phyloP scores from a whole-genome alignment of 1,140 invertebrate species.

The Leguminivora glycinivorella region DNA sequence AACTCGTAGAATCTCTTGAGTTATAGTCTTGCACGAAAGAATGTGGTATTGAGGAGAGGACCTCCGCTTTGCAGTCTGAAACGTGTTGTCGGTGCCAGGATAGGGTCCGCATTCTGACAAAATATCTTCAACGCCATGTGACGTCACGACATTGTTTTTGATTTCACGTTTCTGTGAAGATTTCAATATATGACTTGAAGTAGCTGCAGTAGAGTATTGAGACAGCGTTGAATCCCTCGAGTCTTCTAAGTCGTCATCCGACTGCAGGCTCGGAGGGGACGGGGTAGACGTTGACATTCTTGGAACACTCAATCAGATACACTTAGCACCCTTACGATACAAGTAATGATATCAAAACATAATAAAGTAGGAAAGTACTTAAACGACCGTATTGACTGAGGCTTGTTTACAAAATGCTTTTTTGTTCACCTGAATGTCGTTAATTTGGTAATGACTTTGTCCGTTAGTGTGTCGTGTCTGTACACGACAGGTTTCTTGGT shows the following conservation, averaged over 20 bases:
- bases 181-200: constrained; percentile 33
- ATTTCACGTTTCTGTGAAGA: constrained; percentile 48
- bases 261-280: constrained; percentile 54
- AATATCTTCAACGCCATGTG: constrained; percentile 74
- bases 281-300: constrained; percentile 58
- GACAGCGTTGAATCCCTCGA: constrained; percentile 58
- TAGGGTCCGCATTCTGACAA: constrained; percentile 58
- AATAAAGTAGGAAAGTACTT: constrained; percentile 48
- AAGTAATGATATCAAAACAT: constrained; percentile 3
- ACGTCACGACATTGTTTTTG: constrained; percentile 51
- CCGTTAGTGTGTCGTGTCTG: constrained; percentile 64
- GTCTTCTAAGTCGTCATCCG: constrained; percentile 50
- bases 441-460: constrained; percentile 76
- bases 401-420: constrained; percentile 77
- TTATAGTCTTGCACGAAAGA: constrained; percentile 70
- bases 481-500: constrained; percentile 57
- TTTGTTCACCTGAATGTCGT: constrained; percentile 71
- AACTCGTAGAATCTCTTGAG: constrained; percentile 72
- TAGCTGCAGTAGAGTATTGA: constrained; percentile 46
- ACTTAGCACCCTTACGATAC: constrained; percentile 13
- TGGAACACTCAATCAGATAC: constrained; percentile 32
- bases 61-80: constrained; percentile 59
- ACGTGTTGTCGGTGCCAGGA: constrained; percentile 48
- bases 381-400: constrained; percentile 60
- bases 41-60: constrained; percentile 50